Percentiles rank a stretch among this genome's conserved stretches.
Conservation (phyloP, 2,113 vertebrate genomes). For the Numida meleagris region DNA sequence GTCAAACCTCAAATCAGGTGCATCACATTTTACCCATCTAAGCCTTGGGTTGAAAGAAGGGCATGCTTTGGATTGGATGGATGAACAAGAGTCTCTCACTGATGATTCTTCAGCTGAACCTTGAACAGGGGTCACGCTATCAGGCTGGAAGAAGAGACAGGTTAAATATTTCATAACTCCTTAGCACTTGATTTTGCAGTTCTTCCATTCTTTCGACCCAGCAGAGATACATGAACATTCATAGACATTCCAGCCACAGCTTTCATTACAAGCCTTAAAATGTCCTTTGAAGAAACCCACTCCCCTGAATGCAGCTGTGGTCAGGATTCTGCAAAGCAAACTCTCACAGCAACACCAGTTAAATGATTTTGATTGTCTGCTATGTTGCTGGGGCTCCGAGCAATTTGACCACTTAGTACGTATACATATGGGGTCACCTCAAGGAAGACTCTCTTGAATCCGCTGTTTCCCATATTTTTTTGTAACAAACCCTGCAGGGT, state of each 20-base stretch:
- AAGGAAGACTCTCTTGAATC: not conserved
- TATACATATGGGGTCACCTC: not conserved
- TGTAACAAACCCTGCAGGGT: too few relatives aligned
- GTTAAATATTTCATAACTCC: not conserved
- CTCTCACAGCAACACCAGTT: not conserved
- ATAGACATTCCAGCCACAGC: not conserved
- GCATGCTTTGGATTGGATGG: not conserved
- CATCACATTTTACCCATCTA: not conserved
- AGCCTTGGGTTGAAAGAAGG: not conserved
- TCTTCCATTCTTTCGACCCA: not conserved
- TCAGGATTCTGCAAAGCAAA: too few relatives aligned
- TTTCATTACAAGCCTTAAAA: not conserved
- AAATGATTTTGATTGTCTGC: not conserved
- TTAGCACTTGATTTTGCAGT: not conserved
- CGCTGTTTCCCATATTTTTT: not conserved
- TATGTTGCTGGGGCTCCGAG: not conserved
- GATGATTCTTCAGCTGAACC: not conserved
- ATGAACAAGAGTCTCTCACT: not conserved
- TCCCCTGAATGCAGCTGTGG: not conserved
- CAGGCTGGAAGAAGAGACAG: not conserved
- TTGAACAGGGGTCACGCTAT: not conserved
- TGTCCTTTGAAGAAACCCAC: not conserved
- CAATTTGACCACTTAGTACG: not conserved
- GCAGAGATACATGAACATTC: not conserved
- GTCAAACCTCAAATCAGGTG: not conserved